Percentiles rank a stretch among this genome's conserved stretches.
Evolutionary conservation across 2,113 vertebrate species (phyloP).

Genomic region (Microcebus jonahi): DNA sequence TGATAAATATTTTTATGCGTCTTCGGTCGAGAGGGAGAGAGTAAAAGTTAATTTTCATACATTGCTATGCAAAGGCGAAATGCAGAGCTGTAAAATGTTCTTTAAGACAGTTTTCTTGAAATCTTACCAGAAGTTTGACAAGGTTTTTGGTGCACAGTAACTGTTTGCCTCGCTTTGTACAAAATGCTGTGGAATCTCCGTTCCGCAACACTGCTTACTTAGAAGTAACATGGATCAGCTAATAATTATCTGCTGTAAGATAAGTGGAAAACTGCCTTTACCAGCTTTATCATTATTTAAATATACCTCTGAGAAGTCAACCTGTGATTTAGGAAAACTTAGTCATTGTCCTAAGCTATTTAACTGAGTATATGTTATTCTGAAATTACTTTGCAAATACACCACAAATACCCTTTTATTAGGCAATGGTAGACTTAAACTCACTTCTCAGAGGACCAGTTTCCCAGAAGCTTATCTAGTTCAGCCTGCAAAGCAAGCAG

Average conservation of each 20-base stretch:
- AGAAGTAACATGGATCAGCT: slow-evolving; percentile 14
- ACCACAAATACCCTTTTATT: not conserved
- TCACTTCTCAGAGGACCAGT: not conserved
- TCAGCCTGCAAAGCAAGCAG: not conserved
- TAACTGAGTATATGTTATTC: slow-evolving; percentile 24
- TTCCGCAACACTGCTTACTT: not conserved
- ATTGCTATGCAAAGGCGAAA: not conserved
- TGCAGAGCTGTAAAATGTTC: not conserved
- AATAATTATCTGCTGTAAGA: slow-evolving; percentile 17
- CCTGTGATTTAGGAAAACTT: slow-evolving; percentile 46
- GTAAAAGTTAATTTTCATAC: slow-evolving; percentile 58
- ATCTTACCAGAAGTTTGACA: slow-evolving; percentile 34
- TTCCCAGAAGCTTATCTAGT: slow-evolving; percentile 1
- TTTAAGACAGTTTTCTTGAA: slow-evolving; percentile 34
- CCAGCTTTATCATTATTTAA: slow-evolving; percentile 41
- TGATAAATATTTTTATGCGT: slow-evolving; percentile 61
- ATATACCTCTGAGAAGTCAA: slow-evolving; percentile 22
- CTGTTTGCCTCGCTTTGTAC: not conserved
- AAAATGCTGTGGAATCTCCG: not conserved
- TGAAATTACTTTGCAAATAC: slow-evolving; percentile 37
- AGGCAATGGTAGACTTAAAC: slow-evolving; percentile 27
- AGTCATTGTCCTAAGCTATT: not conserved
- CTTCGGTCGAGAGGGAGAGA: slow-evolving; percentile 5
- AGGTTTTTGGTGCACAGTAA: slow-evolving; percentile 39
- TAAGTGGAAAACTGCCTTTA: not conserved